Evolutionary conservation across 2,797 vertebrate species (phyloP), one percentile per base, ranked within the genome.

Genomic region (Eospalax fontanierii): DNA sequence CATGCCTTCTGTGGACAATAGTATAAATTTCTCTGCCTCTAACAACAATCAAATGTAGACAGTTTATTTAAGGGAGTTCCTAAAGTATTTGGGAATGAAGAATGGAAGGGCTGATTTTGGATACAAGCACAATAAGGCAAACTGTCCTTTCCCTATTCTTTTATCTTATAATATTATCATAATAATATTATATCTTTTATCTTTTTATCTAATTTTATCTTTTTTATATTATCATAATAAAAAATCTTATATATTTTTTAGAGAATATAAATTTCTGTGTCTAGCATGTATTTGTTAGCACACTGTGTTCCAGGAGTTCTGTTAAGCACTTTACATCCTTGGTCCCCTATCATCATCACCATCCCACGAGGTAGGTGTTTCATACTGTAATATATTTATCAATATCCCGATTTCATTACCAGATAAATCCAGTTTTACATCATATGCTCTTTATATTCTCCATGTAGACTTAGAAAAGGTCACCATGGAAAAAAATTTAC

Each of bases 401-500:
- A 4, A 22, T 33, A 21, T 26, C 85, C 91, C 75, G 70, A 76
- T 73, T 70, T 79, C 19, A 84, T n/a, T 26, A 43, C 76, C 71
- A 84, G 35, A 33, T 33, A 7, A 35, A 40, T 33, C 66, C 70
- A 12, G 68, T 81, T 82, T 78, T 26, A 65, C 43, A 38, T 11
- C 11, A 38, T 8, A 11, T 5, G 4, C 33, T 78, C 59, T 93
- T 65, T 43, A 46, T 19, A 24, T 38, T 75, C 83, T 24, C 82
- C 40, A 66, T 18, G 22, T 82, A 35, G 8, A 43, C 66, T 79
- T 65, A 38, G 70, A 4, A 35, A 85, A 85, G n/a, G 43, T 40
- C 15, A 1, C 30, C 16, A 6, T 16, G 84, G 66, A 66, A 87
- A 21, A 57, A 14, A 40, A 94, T 59, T 98, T 98, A 99, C 98